Percentiles rank a stretch among this genome's conserved stretches.
Conservation (phyloP, 2,888 invertebrate genomes). For the Lasioglossum calceatum region DNA sequence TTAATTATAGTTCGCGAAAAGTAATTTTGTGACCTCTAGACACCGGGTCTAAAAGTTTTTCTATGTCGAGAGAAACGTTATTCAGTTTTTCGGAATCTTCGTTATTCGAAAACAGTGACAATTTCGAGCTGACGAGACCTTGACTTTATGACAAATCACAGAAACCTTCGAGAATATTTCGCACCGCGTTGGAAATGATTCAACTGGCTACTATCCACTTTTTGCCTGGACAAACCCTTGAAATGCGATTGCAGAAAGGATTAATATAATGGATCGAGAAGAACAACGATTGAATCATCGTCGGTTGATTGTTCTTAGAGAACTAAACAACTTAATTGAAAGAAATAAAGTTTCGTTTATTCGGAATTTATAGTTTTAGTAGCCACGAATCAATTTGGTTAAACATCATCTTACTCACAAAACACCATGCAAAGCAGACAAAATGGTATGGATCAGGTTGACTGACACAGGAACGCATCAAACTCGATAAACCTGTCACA, state of each 20-base stretch:
- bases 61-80: not conserved
- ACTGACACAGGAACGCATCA: not conserved
- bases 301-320: too few species aligned
- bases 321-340: too few species aligned
- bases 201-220: conserved; percentile 4
- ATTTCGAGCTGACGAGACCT: conserved; percentile 2
- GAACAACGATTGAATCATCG: too few species aligned
- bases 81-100: not conserved
- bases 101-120: not conserved
- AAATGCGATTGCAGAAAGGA: not conserved
- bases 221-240: conserved; percentile 15
- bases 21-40: not conserved
- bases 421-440: not conserved
- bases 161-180: conserved; percentile 9
- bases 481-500: not conserved
- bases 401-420: not conserved
- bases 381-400: not conserved
- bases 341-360: too few species aligned
- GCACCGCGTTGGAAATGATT: conserved; percentile 13
- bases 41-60: not conserved
- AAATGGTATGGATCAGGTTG: not conserved
- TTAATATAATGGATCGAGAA: not conserved
- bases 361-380: too few species aligned
- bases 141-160: conserved; percentile 19
- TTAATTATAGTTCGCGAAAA: not conserved